Evolutionary conservation across 2,113 vertebrate species (phyloP), one percentile per base, ranked within the genome.

Genomic region (Bolborhynchus lineola): DNA sequence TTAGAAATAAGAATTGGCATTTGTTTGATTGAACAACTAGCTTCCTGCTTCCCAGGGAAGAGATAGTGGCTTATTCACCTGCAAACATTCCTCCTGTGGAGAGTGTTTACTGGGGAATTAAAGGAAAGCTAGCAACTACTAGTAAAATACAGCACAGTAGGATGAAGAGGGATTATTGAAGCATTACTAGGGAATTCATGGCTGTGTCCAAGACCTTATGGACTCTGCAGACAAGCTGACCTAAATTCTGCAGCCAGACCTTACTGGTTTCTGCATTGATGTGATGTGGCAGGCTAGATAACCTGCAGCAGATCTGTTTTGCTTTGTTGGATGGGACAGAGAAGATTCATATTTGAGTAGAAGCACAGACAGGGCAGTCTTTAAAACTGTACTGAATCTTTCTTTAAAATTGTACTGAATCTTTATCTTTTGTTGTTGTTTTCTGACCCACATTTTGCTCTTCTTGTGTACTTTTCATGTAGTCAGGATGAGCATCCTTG

Each of bases 1-100:
- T 94, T 88, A 65, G 70, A 86, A 94, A 69, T 71, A 84, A 44
- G 44, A 75, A 63, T 82, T 9, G 9, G n/a, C 49, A 29, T 95
- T 95, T 94, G 84, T 93, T 79, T 89, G 74, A 74, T 92, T 94
- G 44, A 92, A 57, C 49, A 76, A 76, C 35, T 35, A 18, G 46
- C 53, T 95, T 96, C 92, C 92, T 94, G 92, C 91, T 96, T 96
- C 88, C 84, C 83, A 91, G 94, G 88, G 91, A 95, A 94, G 70
- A 96, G 75, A 70, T 12, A 71, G 92, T 16, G 35, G 74, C 81
- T 94, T 18, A 39, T 76, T 84, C 0, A 49, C 86, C 67, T 84
- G 85, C 71, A 92, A 72, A 90, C 90, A 71, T 93, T 65, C 86
- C 86, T 93, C 91, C 92, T 91, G 86, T 76, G 70, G 81, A 93